These are phyloP conservation scores for Xenops minutus DNA, from an alignment of 2,797 vertebrate genomes.

Conservation along the genomic window DNA sequence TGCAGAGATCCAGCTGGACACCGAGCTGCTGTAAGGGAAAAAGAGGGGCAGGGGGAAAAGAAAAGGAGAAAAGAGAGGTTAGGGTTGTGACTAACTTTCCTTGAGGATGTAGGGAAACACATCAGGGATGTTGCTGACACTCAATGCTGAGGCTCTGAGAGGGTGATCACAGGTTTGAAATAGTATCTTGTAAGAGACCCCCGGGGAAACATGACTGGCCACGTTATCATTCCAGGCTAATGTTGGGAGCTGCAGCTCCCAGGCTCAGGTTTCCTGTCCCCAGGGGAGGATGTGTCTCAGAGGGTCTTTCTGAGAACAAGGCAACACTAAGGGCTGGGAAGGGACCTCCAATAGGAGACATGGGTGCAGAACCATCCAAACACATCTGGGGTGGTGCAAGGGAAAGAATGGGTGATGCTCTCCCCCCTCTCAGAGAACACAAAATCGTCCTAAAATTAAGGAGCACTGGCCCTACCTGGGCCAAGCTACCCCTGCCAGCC, in stretches of 20 bases:
- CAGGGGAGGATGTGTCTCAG: not conserved
- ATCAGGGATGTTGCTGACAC: not conserved
- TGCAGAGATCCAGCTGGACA: not conserved
- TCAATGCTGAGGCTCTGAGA: not conserved
- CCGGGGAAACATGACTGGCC: not conserved
- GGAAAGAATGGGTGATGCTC: not conserved
- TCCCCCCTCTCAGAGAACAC: not conserved
- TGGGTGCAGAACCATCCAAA: not conserved
- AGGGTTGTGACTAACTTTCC: not conserved
- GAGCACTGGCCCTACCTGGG: not conserved
- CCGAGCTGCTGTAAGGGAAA: not conserved
- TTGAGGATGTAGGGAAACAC: not conserved
- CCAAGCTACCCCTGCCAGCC: not conserved
- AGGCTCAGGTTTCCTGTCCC: slow-evolving; percentile 36
- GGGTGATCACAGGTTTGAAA: not conserved
- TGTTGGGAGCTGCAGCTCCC: not conserved
- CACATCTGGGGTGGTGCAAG: fast-evolving
- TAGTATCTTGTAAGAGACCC: not conserved
- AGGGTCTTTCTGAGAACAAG: not conserved
- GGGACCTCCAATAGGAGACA: fast-evolving
- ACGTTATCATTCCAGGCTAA: slow-evolving; percentile 22
- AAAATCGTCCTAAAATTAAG: not conserved
- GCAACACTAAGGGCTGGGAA: not conserved
- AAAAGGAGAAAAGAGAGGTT: not conserved
- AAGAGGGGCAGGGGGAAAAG: not conserved